Conservation (phyloP, 1,140 invertebrate genomes). For the Vanessa tameamea region DNA sequence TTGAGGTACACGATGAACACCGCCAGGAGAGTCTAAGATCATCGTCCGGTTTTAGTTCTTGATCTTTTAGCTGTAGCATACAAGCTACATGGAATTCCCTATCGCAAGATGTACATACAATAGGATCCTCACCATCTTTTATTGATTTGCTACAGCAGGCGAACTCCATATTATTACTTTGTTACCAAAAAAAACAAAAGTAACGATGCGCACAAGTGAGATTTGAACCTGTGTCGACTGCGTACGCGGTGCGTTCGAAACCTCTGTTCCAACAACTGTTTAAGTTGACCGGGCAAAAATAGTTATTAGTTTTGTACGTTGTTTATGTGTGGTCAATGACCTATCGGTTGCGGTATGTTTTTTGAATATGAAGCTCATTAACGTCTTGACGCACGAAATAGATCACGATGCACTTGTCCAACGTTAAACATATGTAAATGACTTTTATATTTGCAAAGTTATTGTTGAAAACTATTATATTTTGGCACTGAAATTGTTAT, state of each 20-base stretch:
- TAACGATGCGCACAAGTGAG: background rate
- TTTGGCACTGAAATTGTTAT: background rate
- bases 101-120: slow-evolving; percentile 2
- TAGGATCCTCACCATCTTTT: background rate
- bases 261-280: background rate
- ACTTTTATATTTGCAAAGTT: slow-evolving; percentile 2
- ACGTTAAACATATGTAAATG: background rate
- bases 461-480: slow-evolving; percentile 2
- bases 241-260: background rate
- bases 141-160: background rate
- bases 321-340: background rate
- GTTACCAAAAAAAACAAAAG: background rate
- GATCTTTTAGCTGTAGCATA: background rate
- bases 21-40: slow-evolving; percentile 1
- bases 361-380: slow-evolving; percentile 1
- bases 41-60: background rate
- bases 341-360: slow-evolving; percentile 1
- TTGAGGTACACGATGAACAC: background rate
- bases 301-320: slow-evolving; percentile 1
- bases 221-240: background rate
- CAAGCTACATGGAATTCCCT: background rate
- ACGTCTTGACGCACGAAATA: background rate
- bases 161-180: slow-evolving; percentile 1
- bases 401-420: background rate
- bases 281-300: background rate